phyloP scores from a whole-genome alignment of 2,888 invertebrate species.

The Pachydiplax longipennis region DNA sequence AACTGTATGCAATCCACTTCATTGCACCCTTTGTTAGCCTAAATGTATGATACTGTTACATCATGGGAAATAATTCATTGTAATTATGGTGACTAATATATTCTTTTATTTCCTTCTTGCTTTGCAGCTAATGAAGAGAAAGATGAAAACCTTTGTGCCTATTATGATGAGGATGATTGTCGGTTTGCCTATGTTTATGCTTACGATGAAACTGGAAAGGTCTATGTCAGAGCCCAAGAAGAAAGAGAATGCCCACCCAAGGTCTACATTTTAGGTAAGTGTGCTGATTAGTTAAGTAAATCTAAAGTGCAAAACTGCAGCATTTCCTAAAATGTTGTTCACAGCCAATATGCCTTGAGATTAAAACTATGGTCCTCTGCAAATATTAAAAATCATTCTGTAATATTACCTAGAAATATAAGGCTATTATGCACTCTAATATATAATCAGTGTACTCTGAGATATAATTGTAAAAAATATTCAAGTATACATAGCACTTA shows the following conservation, averaged over 20 bases:
- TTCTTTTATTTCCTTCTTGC: constrained; percentile 49
- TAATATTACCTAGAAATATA: not conserved
- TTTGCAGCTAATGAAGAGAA: constrained; percentile 74
- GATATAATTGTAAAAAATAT: no score
- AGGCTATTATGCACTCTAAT: no score
- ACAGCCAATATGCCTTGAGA: no score
- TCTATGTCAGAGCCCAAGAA: constrained; percentile 79
- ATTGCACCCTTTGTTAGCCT: no score
- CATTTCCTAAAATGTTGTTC: no score
- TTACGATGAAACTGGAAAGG: constrained; percentile 72
- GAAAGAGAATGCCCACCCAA: constrained; percentile 86
- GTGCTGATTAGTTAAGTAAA: no score
- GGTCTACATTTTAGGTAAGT: constrained; percentile 61
- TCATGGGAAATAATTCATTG: not conserved
- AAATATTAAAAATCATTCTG: not conserved
- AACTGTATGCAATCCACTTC: no score
- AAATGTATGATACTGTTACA: not conserved
- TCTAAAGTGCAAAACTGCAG: no score
- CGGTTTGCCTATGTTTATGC: constrained; percentile 89
- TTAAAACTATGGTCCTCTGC: no score
- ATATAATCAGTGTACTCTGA: no score
- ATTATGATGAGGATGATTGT: constrained; percentile 89
- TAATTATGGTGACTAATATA: not conserved
- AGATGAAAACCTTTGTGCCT: constrained; percentile 82
- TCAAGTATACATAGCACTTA: no score